A percentile compares a stretch with the other conserved stretches of the same genome.
Evolutionary conservation across 2,113 vertebrate species (phyloP).

Genomic region (Tupaia chinensis): DNA sequence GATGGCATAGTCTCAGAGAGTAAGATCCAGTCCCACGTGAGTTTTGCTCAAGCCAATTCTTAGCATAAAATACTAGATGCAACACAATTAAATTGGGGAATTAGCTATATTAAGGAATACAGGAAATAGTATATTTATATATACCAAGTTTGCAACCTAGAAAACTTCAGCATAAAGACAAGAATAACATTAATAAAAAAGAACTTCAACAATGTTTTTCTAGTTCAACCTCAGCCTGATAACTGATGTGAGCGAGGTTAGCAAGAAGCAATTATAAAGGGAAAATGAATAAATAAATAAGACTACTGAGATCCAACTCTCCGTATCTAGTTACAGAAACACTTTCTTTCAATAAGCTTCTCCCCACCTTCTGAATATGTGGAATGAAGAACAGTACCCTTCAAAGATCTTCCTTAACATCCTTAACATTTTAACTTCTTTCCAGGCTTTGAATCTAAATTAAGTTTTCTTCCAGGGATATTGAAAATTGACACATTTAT

Average conservation of each 20-base stretch:
- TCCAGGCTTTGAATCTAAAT: background rate
- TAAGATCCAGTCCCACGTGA: background rate
- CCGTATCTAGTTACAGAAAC: background rate
- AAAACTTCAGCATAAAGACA: background rate
- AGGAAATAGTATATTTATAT: background rate
- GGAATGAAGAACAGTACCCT: background rate
- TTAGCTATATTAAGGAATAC: background rate
- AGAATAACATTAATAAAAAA: background rate
- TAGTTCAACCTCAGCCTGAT: background rate
- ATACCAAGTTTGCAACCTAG: background rate
- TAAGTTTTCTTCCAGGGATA: background rate
- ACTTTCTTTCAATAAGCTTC: slow-evolving; percentile 4
- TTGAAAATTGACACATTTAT: background rate
- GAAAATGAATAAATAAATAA: background rate
- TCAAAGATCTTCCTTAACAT: slow-evolving; percentile 13
- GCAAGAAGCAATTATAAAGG: background rate
- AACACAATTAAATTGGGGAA: background rate
- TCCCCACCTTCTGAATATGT: slow-evolving; percentile 23
- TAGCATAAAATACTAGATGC: background rate
- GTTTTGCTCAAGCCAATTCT: background rate
- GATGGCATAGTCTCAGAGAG: background rate
- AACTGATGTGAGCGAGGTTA: background rate
- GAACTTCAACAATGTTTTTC: background rate
- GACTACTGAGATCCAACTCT: background rate
- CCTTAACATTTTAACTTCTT: slow-evolving; percentile 11